Percentiles rank a stretch among this genome's conserved stretches.
These are phyloP conservation scores for Nomada lathburiana DNA, from an alignment of 2,888 invertebrate species.

Conservation along the genomic window DNA sequence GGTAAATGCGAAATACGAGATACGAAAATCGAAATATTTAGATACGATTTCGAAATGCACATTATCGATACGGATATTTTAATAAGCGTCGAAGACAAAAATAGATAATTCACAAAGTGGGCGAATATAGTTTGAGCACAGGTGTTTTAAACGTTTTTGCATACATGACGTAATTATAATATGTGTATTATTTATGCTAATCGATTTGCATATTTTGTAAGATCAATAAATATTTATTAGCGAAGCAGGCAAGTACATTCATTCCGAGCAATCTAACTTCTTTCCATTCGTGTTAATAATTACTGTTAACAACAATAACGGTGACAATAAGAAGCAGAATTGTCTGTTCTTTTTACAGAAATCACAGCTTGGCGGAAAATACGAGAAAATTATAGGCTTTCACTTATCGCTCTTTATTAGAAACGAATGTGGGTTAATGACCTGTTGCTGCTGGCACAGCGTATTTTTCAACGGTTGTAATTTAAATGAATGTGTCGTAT, in stretches of 20 bases:
- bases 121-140: too few relatives aligned
- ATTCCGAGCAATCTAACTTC: background rate
- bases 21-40: too few relatives aligned
- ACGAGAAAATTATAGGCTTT: conserved; percentile 49
- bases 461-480: conserved; percentile 4
- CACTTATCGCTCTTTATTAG: conserved; percentile 50
- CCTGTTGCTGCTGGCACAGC: conserved; percentile 10
- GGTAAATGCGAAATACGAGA: too few relatives aligned
- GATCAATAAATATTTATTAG: background rate
- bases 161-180: too few relatives aligned
- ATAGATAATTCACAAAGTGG: too few relatives aligned
- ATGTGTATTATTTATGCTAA: too few relatives aligned
- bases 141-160: too few relatives aligned
- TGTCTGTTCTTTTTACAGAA: conserved; percentile 17
- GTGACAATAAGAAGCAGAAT: background rate
- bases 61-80: too few relatives aligned
- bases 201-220: too few relatives aligned
- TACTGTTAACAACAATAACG: background rate
- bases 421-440: conserved; percentile 44
- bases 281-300: background rate
- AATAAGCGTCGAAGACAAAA: too few relatives aligned
- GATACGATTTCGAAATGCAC: too few relatives aligned
- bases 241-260: background rate
- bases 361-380: conserved; percentile 26
- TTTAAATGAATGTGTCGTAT: background rate